Base-by-base conservation (phyloP, 1,140 invertebrate species). In the Wasmannia auropunctata region DNA sequence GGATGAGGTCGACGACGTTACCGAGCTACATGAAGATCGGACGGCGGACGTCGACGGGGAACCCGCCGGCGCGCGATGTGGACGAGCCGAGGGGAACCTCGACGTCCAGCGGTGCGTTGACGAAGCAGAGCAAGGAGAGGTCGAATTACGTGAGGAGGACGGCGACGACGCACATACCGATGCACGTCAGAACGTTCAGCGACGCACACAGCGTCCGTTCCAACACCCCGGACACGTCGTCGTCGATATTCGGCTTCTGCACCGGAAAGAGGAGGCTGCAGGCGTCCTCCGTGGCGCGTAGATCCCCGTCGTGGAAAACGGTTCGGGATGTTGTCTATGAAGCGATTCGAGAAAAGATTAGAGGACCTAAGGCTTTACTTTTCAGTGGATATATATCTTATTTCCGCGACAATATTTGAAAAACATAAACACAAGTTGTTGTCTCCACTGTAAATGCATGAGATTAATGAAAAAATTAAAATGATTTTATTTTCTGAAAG, bases 201-300 rank as follows among this genome's bases (percentile, higher is more conserved):
- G 90, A 89, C n/a, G 90, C 89, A 0, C 86, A 87, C 34, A 92
- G 87, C 49, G 63, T 84, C 4, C 85, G 72, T 6, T 88, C 92
- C 37, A 83, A 60, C 2, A 92, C 91, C 0, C 91, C 91, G 10
- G 90, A 85, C 0, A 70, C 84, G 0, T 51, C 92, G 3, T 94
- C 94, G 8, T 95, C 94, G 60, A 95, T 95, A 83, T 95, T 95
- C 79, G 94, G 94, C 4, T 90, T 95, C 6, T 95, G 94, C 46
- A 95, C 95, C 0, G 93, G 92, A 0, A 93, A 91, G 70, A 91
- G 94, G 70, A 94, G 89, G 40, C 62, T 87, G 37, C 70, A 85
- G 0, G 34, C 89, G 0, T 81, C 74, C 7, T 37, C 37, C 1
- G 40, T 19, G 16, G 8, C 65, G 1, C 62, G 85, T 16, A 67